Evolutionary conservation across 1,140 invertebrate species (phyloP), one percentile per base, ranked within the genome.

Genomic region (Melanaphis sacchari): DNA sequence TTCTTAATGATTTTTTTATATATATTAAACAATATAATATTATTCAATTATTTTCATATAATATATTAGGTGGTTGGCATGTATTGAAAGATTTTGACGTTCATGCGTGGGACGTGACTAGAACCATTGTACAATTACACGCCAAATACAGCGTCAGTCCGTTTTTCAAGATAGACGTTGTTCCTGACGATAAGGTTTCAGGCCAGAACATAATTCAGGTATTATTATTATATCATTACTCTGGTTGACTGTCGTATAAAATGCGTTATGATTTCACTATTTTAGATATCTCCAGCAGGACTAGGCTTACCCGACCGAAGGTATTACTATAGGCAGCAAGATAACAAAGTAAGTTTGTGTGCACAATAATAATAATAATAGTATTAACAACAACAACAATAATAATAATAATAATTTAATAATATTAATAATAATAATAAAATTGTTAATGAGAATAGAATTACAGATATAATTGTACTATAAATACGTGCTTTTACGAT

Each of bases 301-400:
- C 95, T 96, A 76, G 96, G 96, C 31, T 94, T 96, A 88, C 96
- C 96, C 11, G 95, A 96, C 94, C 95, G 95, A 93, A 95, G 94
- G 59, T 96, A 96, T 94, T 96, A 96, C 94, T 95, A 95, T 87
- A 94, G 95, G 41, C 94, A 95, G n/a, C 81, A 93, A 52, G 43
- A 84, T 94, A 24, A 36, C 8, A 94, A 38, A 46, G 95, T 49
- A 94, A 96, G 91, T 94, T 95, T 94, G 93, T 92, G 93, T 95
- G 96, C 21, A n/a, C 31, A 36, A 38, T 26, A 43, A 85, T 31
- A 7, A 31, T 41, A 40, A 84, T 84, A 6, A n/a, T 15, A 3
- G 43, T 31, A 66, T 31, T 31, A 66, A 38, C 38, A 82, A 40
- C 2, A 31, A 66, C 31, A 66, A 49, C 11, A 46, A 46, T 46